Base-by-base conservation (phyloP, 2,888 invertebrate species). In the Heteropelma amictum region DNA sequence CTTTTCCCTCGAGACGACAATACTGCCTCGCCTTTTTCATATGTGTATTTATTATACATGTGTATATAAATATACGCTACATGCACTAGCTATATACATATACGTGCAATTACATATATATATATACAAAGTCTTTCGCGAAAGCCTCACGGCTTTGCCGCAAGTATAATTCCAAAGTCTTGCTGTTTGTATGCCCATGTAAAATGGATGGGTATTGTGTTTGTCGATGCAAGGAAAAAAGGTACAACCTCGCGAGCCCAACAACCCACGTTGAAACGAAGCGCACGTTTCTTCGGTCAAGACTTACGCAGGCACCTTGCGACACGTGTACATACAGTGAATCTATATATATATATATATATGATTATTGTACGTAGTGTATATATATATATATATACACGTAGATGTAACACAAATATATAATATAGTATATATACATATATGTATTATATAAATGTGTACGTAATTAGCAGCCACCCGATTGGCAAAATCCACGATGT, bases 151-250 rank as follows among this genome's bases (percentile, higher is more conserved):
- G 58, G 65, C 40, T 63, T 51, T 23, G 38, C 70, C 79, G 78
- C 82, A 79, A 83, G 83, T 83, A 82, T 84, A 82, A 84, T 84
- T 84, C 82, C 79, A 64, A 76, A 61, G 65, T 82, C 79, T 73
- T 65, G 75, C 78, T 83, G 83, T 84, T 85, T 85, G 84, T 84
- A 84, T 82, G 83, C 82, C 77, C 84, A 83, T 85, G 85, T 85
- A 84, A 85, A n/a, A 85, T 85, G 83, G 82, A 70, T 76, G 81
- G 80, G 80, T 82, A 85, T 85, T 84, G 82, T 84, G 83, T 85
- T 84, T 85, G 84, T 80, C 79, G 81, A 84, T 83, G 81, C 80
- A 79, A 76, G 79, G 49, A 71, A 65, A n/a, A n/a, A 54, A 51
- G 64, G 61, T 45, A 38, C 58, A 70, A 61, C 65, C 58, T 74